Base-by-base conservation (phyloP, 2,113 vertebrate genomes). In the Xyrauchen texanus region DNA sequence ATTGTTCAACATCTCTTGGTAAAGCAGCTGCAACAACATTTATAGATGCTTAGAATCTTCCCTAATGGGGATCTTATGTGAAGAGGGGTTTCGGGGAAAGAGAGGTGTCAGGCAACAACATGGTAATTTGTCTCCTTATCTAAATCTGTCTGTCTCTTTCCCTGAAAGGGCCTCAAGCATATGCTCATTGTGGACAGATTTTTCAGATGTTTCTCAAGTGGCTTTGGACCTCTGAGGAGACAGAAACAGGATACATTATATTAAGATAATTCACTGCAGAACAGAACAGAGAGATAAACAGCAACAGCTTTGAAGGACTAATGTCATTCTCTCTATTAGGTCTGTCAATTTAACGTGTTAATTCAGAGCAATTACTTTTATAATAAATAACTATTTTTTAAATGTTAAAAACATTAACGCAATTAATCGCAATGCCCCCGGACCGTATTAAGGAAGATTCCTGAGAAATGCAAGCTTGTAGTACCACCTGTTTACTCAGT, bases 1-100 rank as follows among this genome's bases (percentile, higher is more conserved):
- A 13, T 52, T 61, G 70, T 45, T 46, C 53, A 69, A 63, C 58
- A 67, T 42, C 71, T 72, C 53, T 71, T 79, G 66, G 63, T 21
- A 34, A 34, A 34, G 21, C 71, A 10, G 76, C 79, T 77, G 57
- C 53, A 71, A 79, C 44, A 34, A 34, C 21, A 34, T 34, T 34
- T 34, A 34, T 34, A 34, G 21, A 34, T 34, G 21, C 21, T 34
- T 34, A 34, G 21, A 34, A 1, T 1, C 21, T 34, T 34, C 21
- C 21, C 21, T 34, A 34, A 34, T 34, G 21, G 21, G 21, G 21
- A 34, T 34, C 21, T 34, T 34, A 34, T 34, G 21, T 42, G 34
- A 42, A 58, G 73, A 44, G 60, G 13, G 5, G 62, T 53, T 76
- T 42, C 2, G 15, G 42, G 34, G n/a, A 68, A 46, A 10, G 16